A percentile compares a stretch with the other conserved stretches of the same genome.
phyloP scores from a whole-genome alignment of 2,888 invertebrate genomes.

The Halictus ligatus region DNA sequence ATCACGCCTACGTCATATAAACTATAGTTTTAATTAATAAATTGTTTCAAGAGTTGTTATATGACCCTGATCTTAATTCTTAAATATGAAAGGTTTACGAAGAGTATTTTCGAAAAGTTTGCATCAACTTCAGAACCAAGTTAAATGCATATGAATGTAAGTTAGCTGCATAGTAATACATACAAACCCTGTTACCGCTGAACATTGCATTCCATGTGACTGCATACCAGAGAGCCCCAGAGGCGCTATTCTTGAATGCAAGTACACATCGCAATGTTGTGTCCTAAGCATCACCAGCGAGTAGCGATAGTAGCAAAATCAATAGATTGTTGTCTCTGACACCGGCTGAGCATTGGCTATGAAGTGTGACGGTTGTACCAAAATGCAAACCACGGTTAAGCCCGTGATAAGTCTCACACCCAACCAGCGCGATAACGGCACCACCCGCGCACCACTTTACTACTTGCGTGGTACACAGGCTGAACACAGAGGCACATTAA shows the following conservation, averaged over 20 bases:
- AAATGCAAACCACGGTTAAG: conserved; percentile 74
- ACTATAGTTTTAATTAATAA: not conserved
- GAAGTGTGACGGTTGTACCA: conserved; percentile 77
- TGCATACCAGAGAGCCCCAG: conserved; percentile 69
- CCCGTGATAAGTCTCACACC: conserved; percentile 72
- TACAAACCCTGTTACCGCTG: conserved; percentile 83
- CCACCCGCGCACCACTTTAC: conserved; percentile 80
- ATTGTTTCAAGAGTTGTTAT: not conserved
- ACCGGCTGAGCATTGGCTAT: conserved; percentile 82
- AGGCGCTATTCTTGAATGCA: conserved; percentile 79
- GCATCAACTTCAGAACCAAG: conserved; percentile 19
- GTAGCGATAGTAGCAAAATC: conserved; percentile 84
- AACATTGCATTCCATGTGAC: conserved; percentile 81
- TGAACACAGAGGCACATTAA: conserved; percentile 83
- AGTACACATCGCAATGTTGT: conserved; percentile 80
- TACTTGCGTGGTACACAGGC: conserved; percentile 81
- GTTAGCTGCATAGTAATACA: conserved; percentile 81
- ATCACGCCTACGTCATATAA: conserved; percentile 6
- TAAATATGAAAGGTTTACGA: not conserved
- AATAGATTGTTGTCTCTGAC: conserved; percentile 83
- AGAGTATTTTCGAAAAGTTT: conserved; percentile 3
- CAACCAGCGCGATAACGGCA: conserved; percentile 78
- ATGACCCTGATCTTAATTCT: not conserved
- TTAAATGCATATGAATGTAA: conserved; percentile 63
- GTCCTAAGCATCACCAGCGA: conserved; percentile 80